A percentile compares a stretch with the other conserved stretches of the same genome.
phyloP scores from a whole-genome alignment of 1,140 invertebrate species.

The Pygmarrhopalites habei region DNA sequence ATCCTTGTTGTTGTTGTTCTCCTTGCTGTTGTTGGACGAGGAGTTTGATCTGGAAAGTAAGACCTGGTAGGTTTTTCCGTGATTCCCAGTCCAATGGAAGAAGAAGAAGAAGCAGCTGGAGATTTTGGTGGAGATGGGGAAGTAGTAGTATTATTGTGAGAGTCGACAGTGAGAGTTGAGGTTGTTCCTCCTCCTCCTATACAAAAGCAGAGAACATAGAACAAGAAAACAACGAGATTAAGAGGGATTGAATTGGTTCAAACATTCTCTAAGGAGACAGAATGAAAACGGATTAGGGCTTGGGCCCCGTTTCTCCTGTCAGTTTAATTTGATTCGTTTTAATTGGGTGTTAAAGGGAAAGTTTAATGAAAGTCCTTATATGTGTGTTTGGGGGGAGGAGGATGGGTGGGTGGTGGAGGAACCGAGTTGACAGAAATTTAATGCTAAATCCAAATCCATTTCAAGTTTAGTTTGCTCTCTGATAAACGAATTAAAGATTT shows the following conservation, averaged over 20 bases:
- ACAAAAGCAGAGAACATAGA: too few species aligned
- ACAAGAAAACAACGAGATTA: background rate
- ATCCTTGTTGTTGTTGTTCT: conserved; percentile 3
- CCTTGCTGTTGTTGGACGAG: conserved; percentile 5
- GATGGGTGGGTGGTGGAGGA: background rate
- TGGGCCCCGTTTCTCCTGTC: background rate
- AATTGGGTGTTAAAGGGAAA: background rate
- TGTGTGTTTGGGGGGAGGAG: too few species aligned
- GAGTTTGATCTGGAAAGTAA: conserved; percentile 30
- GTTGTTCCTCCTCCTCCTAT: too few species aligned
- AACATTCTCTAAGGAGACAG: background rate
- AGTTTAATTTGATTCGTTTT: background rate
- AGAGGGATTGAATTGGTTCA: background rate
- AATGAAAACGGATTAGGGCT: background rate
- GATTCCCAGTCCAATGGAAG: background rate
- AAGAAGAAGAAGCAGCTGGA: background rate
- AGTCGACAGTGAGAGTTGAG: too few species aligned
- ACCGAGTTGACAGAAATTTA: too few species aligned
- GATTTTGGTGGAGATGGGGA: too few species aligned
- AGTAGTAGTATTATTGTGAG: too few species aligned
- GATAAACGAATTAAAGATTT: too few species aligned
- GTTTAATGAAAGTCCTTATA: too few species aligned
- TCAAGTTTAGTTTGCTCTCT: too few species aligned
- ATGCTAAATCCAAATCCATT: too few species aligned
- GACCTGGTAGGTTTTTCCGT: conserved; percentile 26